A percentile compares a stretch with the other conserved stretches of the same genome.
Evolutionary conservation across 30 jellyfish, hydroid and myxozoan genomes (phyloP).

Genomic region (Aurelia coerulea): DNA sequence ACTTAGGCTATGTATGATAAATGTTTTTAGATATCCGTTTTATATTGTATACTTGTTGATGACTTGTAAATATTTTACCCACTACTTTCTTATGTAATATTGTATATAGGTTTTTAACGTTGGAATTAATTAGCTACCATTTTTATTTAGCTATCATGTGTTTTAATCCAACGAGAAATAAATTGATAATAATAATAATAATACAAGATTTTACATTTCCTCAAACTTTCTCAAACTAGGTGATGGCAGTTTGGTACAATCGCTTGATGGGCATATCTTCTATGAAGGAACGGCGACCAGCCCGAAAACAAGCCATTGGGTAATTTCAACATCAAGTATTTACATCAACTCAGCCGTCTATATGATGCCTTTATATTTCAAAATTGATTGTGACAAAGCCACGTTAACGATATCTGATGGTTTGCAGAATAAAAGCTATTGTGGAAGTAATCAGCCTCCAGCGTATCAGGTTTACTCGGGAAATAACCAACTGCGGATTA

Average conservation of each 20-base stretch:
- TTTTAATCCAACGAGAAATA: too few relatives aligned
- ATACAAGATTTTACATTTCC: too few relatives aligned
- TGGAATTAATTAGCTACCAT: too few relatives aligned
- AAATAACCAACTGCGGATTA: slow-evolving; percentile 27
- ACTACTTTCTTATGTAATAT: too few relatives aligned
- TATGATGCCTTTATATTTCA: slow-evolving; percentile 37
- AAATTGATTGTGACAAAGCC: slow-evolving; percentile 49
- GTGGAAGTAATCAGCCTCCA: slow-evolving; percentile 54
- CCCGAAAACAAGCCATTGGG: slow-evolving; percentile 65
- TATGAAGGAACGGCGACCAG: slow-evolving; percentile 31
- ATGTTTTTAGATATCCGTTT: too few relatives aligned
- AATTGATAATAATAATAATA: too few relatives aligned
- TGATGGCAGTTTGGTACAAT: slow-evolving; percentile 64
- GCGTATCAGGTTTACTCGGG: slow-evolving; percentile 49
- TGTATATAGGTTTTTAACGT: too few relatives aligned
- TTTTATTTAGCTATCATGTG: too few relatives aligned
- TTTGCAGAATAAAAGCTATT: slow-evolving; percentile 28
- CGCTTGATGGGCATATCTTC: slow-evolving; percentile 58
- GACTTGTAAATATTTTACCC: too few relatives aligned
- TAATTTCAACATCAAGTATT: slow-evolving; percentile 29
- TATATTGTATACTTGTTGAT: too few relatives aligned
- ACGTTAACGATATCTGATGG: slow-evolving; percentile 47
- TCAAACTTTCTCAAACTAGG: slow-evolving; percentile 31
- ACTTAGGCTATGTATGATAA: too few relatives aligned
- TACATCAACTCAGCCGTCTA: slow-evolving; percentile 42